These are phyloP conservation scores for Gavialis gangeticus DNA, from an alignment of 2,113 vertebrate species.

Conservation along the genomic window DNA sequence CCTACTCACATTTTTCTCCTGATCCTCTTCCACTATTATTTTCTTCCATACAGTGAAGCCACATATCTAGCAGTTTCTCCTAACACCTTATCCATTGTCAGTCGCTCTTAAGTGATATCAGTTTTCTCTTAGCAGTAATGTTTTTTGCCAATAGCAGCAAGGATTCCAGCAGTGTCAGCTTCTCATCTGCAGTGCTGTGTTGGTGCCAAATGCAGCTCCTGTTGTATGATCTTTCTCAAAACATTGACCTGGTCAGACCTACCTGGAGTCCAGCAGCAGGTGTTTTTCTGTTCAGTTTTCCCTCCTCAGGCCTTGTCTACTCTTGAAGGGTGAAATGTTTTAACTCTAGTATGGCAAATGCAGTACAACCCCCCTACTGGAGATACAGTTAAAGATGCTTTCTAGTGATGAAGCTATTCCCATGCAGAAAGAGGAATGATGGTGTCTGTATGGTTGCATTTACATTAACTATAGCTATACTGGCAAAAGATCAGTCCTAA, in stretches of 20 bases:
- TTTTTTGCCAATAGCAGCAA: neutral
- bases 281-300: neutral
- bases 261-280: neutral
- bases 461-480: neutral
- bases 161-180: neutral
- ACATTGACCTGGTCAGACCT: neutral
- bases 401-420: neutral
- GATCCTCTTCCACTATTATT: neutral
- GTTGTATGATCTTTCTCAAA: neutral
- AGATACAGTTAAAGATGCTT: neutral
- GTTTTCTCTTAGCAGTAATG: neutral
- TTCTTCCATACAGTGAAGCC: neutral
- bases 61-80: neutral
- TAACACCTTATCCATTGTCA: neutral
- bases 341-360: neutral
- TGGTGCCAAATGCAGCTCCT: neutral
- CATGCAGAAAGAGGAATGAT: neutral
- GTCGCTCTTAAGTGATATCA: neutral
- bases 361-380: neutral
- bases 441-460: neutral
- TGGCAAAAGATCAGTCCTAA: neutral
- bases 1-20: neutral
- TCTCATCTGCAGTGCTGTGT: neutral
- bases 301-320: neutral
- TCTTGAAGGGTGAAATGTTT: neutral